Percentiles rank a stretch among this genome's conserved stretches.
Conservation (phyloP, 2,888 invertebrate species). For the Polymixis lichenea region DNA sequence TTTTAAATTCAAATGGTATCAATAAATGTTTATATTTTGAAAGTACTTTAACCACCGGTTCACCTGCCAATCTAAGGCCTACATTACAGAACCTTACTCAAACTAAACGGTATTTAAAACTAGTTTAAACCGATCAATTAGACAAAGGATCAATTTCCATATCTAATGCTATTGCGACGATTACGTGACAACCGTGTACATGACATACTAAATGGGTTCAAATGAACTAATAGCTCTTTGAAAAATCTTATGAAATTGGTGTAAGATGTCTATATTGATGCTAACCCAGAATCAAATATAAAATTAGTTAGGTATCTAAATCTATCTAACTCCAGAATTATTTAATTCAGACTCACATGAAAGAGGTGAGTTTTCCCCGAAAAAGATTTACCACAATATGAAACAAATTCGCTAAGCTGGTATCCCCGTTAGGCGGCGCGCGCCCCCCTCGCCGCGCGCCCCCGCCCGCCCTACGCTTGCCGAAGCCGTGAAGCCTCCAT, state of each 20-base stretch:
- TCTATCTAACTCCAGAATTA: neutral
- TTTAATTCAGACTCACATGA: neutral
- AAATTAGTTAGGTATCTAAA: neutral
- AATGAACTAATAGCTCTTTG: neutral
- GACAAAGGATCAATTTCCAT: too few relatives aligned
- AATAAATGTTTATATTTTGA: neutral
- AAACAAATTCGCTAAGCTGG: constrained; percentile 56
- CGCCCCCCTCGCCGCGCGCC: constrained; percentile 65
- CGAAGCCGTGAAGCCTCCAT: constrained; percentile 80
- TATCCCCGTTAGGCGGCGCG: constrained; percentile 64
- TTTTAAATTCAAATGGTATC: neutral
- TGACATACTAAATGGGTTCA: neutral
- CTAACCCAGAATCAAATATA: neutral
- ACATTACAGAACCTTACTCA: neutral
- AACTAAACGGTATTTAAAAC: neutral
- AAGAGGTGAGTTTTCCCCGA: neutral
- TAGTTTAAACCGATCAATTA: neutral
- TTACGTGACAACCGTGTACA: too few relatives aligned
- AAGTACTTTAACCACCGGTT: neutral
- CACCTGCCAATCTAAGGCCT: neutral
- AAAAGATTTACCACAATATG: constrained; percentile 18
- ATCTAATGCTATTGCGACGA: neutral
- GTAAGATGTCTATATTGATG: neutral
- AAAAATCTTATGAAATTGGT: neutral
- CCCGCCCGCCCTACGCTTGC: constrained; percentile 72